Base-by-base conservation (phyloP, 2,888 invertebrate genomes). In the Dasypolia templi region DNA sequence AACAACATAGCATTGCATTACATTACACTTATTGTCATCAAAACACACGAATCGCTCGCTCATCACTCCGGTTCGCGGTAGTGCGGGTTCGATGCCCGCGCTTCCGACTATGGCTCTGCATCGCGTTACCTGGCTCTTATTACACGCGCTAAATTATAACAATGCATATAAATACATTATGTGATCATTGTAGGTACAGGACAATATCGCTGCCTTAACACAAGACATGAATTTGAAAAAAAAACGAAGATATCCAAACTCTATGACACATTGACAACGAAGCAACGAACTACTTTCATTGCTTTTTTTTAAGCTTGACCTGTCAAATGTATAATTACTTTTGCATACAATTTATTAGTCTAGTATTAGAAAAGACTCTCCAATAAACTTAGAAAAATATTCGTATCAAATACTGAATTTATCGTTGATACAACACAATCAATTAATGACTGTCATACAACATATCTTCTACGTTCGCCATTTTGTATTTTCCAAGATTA, bases 61-160 rank as follows among this genome's bases (percentile, higher is more conserved):
- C 84, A 85, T 87, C 86, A 86, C 51, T 76, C 64, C 72, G 69
- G 65, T 94, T 93, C 94, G 91, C 88, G 86, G 91, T 92, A 87
- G 66, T 89, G 80, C 82, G 91, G 88, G 94, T 93, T 94, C 95
- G 92, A 92, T 87, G 93, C 88, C 94, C 95, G 88, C 64, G 88
- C 93, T 94, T 94, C 95, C 95, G 91, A 92, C 90, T 93, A 93
- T 89, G 94, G 92, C 79, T 72, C 51, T 80, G 85, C 80, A 71
- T 87, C 87, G 77, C 75, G 76, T 86, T 81, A 85, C 85, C 76
- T 84, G 75, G 29, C 77, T 88, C 88, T 75, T 72, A 61, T 88
- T 88, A 80, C 88, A 75, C 74, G 77, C 72, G 82, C 66, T 85
- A 82, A 82, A 83, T 65, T 85, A 78, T 83, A 82, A 82, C 83